These are phyloP conservation scores for Mirza zaza DNA, from an alignment of 2,113 vertebrate genomes.

Conservation along the genomic window DNA sequence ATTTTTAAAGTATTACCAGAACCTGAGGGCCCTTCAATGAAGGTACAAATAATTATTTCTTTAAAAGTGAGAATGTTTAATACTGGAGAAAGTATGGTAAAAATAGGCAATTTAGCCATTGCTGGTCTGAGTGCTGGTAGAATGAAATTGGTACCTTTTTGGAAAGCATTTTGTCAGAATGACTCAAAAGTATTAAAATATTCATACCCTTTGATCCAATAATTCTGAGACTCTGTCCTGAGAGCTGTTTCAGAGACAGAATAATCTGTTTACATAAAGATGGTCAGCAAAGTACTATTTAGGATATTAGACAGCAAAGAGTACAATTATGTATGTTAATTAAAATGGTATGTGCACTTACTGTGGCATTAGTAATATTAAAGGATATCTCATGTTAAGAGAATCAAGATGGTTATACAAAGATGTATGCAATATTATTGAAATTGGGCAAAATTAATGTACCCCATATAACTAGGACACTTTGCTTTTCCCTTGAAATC, in stretches of 20 bases:
- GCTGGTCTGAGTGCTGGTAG: neutral
- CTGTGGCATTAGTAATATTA: neutral
- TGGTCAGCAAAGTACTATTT: neutral
- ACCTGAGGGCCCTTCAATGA: neutral
- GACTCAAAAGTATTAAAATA: neutral
- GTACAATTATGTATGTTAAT: neutral
- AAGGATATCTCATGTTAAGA: neutral
- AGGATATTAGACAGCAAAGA: neutral
- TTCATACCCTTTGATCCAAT: neutral
- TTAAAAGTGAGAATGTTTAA: neutral
- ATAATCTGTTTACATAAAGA: neutral
- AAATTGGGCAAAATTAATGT: neutral
- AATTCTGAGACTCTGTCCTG: neutral
- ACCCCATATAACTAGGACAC: neutral
- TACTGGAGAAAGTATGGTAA: neutral
- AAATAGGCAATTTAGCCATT: neutral
- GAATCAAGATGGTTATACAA: neutral
- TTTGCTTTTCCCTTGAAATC: neutral
- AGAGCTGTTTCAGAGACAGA: neutral
- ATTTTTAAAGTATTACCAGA: neutral
- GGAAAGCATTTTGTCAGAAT: neutral
- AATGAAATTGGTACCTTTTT: neutral
- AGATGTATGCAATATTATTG: neutral
- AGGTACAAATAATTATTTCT: neutral
- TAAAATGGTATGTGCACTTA: neutral